Evolutionary conservation across 1,140 invertebrate species (phyloP), one percentile per base, ranked within the genome.

Genomic region (Pseudoatta argentina): DNA sequence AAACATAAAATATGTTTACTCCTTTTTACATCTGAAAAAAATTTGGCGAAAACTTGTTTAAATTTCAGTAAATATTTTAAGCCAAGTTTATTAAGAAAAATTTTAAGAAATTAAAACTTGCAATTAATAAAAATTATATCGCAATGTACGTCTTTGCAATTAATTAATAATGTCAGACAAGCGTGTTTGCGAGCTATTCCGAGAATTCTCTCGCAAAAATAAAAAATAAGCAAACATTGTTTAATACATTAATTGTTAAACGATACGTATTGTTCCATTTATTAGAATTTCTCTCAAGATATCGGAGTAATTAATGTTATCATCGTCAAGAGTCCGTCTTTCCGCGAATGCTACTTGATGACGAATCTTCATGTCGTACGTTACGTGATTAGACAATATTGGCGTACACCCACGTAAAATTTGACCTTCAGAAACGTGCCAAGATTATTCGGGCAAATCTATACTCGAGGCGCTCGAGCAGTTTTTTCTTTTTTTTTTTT

Each of bases 381-480:
- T 67, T 71, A 44, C n/a, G 53, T 59, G 24, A 72, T 61, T 73
- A 61, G 27, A 72, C 44, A 82, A 82, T 72, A 59, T 30, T 59
- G 18, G 3, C 34, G 24, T 10, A 59, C 67, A 30, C 39, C 34
- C 79, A 24, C 69, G 34, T 73, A 27, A 73, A 61, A 82, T 30
- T 21, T 75, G 57, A 73, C 69, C 55, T 83, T 75, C 69, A 14
- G 18, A 59, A 44, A 75, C 55, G 39, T 30, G 44, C 21, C 55
- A 16, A 57, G 6, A 53, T 51, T 61, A 75, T 14, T 83, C 34
- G n/a, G 14, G 2, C 21, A 24, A 59, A 27, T 76, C 48, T 57
- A 2, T 24, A 57, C 2, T 12, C 39, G 10, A 64, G 21, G 48
- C 30, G 16, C 34, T 30, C 24, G 24, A 39, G 10, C 18, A 18